Conservation (phyloP, 1,140 invertebrate species). For the Drosophila repleta region DNA sequence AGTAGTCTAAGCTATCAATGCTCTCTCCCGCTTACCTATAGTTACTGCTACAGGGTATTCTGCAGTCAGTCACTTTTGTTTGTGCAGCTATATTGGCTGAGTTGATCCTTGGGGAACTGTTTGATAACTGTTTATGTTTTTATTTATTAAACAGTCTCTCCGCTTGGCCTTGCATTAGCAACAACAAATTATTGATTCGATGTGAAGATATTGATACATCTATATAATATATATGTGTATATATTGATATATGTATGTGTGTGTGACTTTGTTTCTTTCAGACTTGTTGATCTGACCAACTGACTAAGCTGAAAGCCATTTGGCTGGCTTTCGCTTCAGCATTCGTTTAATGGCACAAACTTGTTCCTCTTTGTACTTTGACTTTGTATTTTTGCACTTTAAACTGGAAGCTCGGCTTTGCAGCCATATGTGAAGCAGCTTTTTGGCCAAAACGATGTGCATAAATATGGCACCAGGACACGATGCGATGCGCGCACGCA, state of each 20-base stretch:
- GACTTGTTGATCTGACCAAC: slow-evolving; percentile 32
- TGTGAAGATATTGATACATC: not conserved
- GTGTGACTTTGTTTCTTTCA: slow-evolving; percentile 17
- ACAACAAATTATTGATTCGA: not conserved
- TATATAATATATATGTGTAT: not conserved
- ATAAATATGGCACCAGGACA: slow-evolving; percentile 18
- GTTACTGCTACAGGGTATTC: not conserved
- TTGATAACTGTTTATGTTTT: slow-evolving; percentile 1
- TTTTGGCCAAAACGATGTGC: slow-evolving; percentile 29
- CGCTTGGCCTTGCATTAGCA: slow-evolving; percentile 20
- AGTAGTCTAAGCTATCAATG: too few relatives aligned
- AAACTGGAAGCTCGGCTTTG: slow-evolving; percentile 19
- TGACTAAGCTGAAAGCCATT: slow-evolving; percentile 61
- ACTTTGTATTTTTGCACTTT: slow-evolving; percentile 20
- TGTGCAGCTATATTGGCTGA: not conserved
- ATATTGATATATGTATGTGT: not conserved
- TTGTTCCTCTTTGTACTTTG: not conserved
- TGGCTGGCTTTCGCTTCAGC: slow-evolving; percentile 33
- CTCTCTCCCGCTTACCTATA: too few relatives aligned
- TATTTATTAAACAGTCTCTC: not conserved
- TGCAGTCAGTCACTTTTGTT: not conserved
- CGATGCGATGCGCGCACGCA: slow-evolving; percentile 5
- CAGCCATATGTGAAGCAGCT: slow-evolving; percentile 25
- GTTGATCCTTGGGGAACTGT: not conserved
- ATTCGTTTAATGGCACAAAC: not conserved